Conservation (phyloP, 2,797 vertebrate species). For the Pseudomugil tenellus region DNA sequence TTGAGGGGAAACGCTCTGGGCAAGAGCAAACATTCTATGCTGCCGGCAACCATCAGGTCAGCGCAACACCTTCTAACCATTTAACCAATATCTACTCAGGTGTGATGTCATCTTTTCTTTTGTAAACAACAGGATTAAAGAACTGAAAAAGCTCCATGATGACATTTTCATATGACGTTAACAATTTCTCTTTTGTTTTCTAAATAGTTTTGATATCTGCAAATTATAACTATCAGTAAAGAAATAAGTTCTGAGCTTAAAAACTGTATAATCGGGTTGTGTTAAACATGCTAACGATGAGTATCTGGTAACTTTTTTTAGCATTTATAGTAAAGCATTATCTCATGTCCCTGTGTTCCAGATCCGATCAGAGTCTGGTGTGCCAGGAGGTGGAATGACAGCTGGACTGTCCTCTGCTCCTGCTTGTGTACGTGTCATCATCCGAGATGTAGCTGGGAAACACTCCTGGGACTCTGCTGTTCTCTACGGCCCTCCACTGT, state of each 20-base stretch:
- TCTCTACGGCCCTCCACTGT: conserved; percentile 90
- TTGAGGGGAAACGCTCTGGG: no score
- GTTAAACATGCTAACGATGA: not conserved
- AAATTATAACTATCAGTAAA: not conserved
- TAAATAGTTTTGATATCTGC: not conserved
- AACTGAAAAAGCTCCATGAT: no score
- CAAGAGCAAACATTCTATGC: no score
- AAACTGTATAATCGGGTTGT: no score
- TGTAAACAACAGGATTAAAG: no score
- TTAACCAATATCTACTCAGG: no score
- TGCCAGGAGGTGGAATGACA: conserved; percentile 93
- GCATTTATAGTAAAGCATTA: not conserved
- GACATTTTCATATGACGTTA: no score
- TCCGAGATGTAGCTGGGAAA: conserved; percentile 96
- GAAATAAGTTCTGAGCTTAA: no score
- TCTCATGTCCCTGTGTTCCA: conserved; percentile 70
- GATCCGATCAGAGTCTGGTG: conserved; percentile 91
- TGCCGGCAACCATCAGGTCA: no score
- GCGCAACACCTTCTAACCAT: no score
- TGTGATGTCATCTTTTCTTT: no score
- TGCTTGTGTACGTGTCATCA: conserved; percentile 92
- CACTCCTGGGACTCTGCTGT: conserved; percentile 98
- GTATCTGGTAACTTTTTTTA: not conserved
- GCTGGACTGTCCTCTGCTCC: conserved; percentile 93
- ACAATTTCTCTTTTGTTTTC: not conserved